A percentile compares a stretch with the other conserved stretches of the same genome.
Evolutionary conservation across 2,888 invertebrate species (phyloP).

Genomic region (Bembecia ichneumoniformis): DNA sequence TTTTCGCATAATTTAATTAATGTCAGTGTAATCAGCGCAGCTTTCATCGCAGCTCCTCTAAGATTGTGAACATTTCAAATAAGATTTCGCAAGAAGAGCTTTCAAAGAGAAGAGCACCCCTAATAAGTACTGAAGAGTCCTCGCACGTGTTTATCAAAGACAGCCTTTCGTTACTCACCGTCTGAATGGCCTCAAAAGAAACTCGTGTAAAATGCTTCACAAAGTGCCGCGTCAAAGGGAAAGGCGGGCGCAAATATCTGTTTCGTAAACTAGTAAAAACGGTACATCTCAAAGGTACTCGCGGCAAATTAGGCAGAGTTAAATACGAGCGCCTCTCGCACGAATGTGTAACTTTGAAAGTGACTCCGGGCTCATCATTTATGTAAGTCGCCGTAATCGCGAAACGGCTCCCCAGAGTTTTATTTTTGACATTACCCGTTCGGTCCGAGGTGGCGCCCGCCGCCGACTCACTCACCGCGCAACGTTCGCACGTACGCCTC

Average conservation of each 20-base stretch:
- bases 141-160: conserved; percentile 74
- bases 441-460: conserved; percentile 23
- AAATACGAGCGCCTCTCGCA: conserved; percentile 64
- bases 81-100: conserved; percentile 69
- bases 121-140: conserved; percentile 74
- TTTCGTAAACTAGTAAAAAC: conserved; percentile 73
- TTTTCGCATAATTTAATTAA: conserved; percentile 69
- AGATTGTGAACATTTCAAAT: conserved; percentile 70
- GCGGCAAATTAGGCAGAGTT: conserved; percentile 71
- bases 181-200: conserved; percentile 73
- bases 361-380: conserved; percentile 65
- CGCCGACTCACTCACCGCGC: conserved; percentile 12
- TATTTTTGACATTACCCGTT: conserved; percentile 39
- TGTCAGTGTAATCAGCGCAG: conserved; percentile 70
- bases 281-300: conserved; percentile 68
- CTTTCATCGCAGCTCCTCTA: conserved; percentile 66
- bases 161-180: conserved; percentile 73
- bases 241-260: conserved; percentile 73
- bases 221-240: conserved; percentile 72
- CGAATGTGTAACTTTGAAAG: conserved; percentile 64
- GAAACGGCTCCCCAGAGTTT: conserved; percentile 45
- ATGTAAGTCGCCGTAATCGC: conserved; percentile 63
- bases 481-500: conserved; percentile 31
- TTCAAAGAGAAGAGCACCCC: conserved; percentile 70
- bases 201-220: conserved; percentile 73